These are phyloP conservation scores for Rallus limicola DNA, from an alignment of 2,113 vertebrate species.

Conservation along the genomic window DNA sequence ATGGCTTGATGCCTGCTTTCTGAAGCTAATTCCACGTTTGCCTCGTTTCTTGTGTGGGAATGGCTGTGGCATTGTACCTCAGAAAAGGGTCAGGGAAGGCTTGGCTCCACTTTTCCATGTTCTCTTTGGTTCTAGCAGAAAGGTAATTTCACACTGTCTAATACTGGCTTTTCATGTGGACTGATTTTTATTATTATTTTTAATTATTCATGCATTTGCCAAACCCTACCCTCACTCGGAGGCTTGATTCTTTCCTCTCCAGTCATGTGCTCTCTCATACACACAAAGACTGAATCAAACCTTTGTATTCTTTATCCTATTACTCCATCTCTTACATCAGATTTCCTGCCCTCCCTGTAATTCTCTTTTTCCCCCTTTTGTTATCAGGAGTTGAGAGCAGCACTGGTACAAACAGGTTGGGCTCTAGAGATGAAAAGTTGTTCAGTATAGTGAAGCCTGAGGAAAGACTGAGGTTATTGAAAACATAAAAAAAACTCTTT, in stretches of 20 bases:
- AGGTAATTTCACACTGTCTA: background rate
- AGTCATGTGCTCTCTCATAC: background rate
- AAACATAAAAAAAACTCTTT: background rate
- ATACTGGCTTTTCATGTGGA: background rate
- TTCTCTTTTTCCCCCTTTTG: background rate
- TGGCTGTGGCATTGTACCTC: background rate
- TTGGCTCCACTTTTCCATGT: background rate
- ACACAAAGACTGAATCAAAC: background rate
- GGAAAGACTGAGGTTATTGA: background rate
- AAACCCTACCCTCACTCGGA: background rate
- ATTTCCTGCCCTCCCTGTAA: background rate
- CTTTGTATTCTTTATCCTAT: background rate
- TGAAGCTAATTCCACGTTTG: background rate
- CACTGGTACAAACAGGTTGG: background rate
- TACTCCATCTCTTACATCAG: background rate
- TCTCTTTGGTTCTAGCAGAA: background rate
- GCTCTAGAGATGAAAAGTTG: background rate
- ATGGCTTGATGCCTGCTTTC: background rate
- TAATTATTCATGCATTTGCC: background rate
- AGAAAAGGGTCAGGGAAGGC: background rate
- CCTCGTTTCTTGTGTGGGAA: background rate
- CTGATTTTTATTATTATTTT: background rate
- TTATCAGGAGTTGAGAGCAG: background rate
- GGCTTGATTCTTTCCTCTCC: background rate
- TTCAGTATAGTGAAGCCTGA: background rate